Conservation (phyloP, 1,140 invertebrate genomes). For the Telenomus remus region DNA sequence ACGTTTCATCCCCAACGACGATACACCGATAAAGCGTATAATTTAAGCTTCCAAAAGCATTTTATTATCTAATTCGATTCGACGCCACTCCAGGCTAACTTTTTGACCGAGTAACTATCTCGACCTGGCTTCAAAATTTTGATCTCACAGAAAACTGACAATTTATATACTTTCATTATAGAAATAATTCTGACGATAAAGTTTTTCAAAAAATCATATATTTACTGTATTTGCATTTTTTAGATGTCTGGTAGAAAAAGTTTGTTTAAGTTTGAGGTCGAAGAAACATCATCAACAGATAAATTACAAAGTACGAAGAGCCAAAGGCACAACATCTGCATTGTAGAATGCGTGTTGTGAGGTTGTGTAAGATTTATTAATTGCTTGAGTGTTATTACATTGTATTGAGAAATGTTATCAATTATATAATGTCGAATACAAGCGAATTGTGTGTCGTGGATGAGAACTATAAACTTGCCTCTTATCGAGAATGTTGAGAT, state of each 20-base stretch:
- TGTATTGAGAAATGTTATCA: conserved; percentile 33
- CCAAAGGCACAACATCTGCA: neutral
- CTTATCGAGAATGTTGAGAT: too few species aligned
- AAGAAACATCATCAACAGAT: too few species aligned
- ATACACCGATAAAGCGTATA: conserved; percentile 31
- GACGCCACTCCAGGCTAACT: conserved; percentile 1
- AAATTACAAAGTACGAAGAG: too few species aligned
- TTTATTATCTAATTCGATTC: conserved; percentile 32
- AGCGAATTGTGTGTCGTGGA: conserved; percentile 11
- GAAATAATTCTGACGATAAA: too few species aligned
- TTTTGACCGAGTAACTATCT: conserved; percentile 7
- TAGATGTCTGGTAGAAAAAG: too few species aligned
- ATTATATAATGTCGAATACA: conserved; percentile 28
- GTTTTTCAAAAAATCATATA: too few species aligned
- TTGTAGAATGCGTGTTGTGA: conserved; percentile 5
- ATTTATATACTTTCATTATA: too few species aligned
- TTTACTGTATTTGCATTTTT: too few species aligned
- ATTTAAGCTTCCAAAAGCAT: conserved; percentile 23
- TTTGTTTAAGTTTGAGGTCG: too few species aligned
- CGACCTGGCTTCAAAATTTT: too few species aligned
- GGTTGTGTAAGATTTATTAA: conserved; percentile 27
- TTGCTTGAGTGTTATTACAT: conserved; percentile 17
- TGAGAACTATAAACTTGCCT: neutral
- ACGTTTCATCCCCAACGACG: conserved; percentile 15
- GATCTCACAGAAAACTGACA: too few species aligned